These are phyloP conservation scores for Apis cerana DNA, from an alignment of 1,140 invertebrate genomes.

Conservation along the genomic window DNA sequence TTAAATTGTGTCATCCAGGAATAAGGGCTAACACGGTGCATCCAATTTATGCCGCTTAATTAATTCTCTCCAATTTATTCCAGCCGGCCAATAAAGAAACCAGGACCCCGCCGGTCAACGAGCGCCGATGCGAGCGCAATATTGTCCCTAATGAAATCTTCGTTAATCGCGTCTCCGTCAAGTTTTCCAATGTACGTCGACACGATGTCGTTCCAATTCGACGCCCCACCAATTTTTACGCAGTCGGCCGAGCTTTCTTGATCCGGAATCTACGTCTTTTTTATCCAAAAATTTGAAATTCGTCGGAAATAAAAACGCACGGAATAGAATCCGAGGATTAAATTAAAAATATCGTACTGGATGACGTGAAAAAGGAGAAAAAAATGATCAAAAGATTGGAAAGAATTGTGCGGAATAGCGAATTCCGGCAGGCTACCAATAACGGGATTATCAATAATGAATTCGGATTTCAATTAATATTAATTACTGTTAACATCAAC, in stretches of 20 bases:
- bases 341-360: neutral
- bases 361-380: neutral
- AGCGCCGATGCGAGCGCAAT: slow-evolving; percentile 67
- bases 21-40: slow-evolving; percentile 76
- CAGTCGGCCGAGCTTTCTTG: neutral
- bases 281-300: too few relatives aligned
- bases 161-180: slow-evolving; percentile 68
- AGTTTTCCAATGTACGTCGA: slow-evolving; percentile 54
- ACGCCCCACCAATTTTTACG: slow-evolving; percentile 48
- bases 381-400: neutral
- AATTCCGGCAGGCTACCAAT: neutral
- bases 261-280: neutral
- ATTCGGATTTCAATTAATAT: slow-evolving; percentile 4
- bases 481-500: slow-evolving; percentile 19
- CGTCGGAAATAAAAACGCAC: too few relatives aligned
- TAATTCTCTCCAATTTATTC: slow-evolving; percentile 74
- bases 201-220: slow-evolving; percentile 44
- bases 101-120: slow-evolving; percentile 63
- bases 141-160: slow-evolving; percentile 76
- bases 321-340: too few relatives aligned
- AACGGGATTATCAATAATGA: slow-evolving; percentile 15
- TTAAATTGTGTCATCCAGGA: slow-evolving; percentile 77
- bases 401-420: neutral
- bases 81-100: slow-evolving; percentile 67
- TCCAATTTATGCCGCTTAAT: slow-evolving; percentile 76